Evolutionary conservation across 2,797 vertebrate species (phyloP).

Genomic region (Loris lydekkerianus): DNA sequence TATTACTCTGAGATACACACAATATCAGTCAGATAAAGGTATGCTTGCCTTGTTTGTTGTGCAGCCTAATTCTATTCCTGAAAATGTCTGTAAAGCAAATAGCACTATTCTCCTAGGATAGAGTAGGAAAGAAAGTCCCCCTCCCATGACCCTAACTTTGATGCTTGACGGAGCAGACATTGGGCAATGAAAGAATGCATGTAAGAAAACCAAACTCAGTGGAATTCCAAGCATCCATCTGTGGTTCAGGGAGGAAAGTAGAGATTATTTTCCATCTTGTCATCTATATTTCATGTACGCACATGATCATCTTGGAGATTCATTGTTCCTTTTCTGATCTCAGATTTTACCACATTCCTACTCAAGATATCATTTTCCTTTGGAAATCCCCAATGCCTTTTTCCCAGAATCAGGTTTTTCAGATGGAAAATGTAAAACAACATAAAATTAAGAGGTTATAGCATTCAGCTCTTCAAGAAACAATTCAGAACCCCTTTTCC

Average conservation of each 20-base stretch:
- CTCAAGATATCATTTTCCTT: background rate
- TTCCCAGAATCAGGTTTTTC: background rate
- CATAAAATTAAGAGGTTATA: background rate
- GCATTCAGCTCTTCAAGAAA: background rate
- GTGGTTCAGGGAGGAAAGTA: background rate
- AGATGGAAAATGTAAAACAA: background rate
- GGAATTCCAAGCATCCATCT: background rate
- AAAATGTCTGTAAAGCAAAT: background rate
- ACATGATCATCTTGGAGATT: background rate
- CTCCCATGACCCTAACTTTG: background rate
- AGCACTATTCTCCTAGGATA: background rate
- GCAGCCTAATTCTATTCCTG: background rate
- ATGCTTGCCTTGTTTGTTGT: background rate
- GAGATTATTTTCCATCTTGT: background rate
- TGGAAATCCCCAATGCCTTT: background rate
- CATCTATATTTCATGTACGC: background rate
- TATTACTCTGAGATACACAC: background rate
- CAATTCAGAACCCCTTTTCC: background rate
- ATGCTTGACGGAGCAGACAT: background rate
- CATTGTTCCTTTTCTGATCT: background rate
- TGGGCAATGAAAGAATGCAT: background rate
- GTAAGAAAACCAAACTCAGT: background rate
- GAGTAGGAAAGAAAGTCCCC: background rate
- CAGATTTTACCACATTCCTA: background rate
- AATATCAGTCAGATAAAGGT: background rate